Conservation (phyloP, 2,797 vertebrate genomes). For the Onychomys leucogaster region DNA sequence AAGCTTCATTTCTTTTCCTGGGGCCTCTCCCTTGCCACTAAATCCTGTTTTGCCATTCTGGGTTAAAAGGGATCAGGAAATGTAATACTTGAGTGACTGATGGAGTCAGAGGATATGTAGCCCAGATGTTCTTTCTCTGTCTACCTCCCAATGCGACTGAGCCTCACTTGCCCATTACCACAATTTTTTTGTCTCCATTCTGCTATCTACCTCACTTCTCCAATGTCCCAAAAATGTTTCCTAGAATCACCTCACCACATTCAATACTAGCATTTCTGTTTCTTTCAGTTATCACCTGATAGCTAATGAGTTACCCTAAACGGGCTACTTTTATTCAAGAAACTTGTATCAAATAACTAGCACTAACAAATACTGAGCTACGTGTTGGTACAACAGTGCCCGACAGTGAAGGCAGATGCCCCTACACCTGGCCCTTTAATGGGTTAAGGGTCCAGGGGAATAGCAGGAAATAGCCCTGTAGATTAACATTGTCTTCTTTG, state of each 20-base stretch:
- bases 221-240: background rate
- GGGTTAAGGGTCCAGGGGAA: background rate
- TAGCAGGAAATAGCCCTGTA: background rate
- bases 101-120: background rate
- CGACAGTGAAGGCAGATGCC: background rate
- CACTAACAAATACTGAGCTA: background rate
- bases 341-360: background rate
- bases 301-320: background rate
- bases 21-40: background rate
- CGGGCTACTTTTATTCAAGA: background rate
- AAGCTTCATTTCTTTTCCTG: slow-evolving; percentile 19
- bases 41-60: background rate
- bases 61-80: background rate
- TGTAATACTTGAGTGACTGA: background rate
- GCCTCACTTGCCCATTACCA: background rate
- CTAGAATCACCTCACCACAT: background rate
- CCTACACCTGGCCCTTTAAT: background rate
- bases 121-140: background rate
- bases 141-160: background rate
- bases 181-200: background rate
- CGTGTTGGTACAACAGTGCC: background rate
- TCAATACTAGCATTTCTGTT: background rate
- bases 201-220: background rate
- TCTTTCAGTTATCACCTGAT: background rate
- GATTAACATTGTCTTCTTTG: background rate